Conservation (phyloP, 2,888 invertebrate genomes). For the Limenitis camilla region DNA sequence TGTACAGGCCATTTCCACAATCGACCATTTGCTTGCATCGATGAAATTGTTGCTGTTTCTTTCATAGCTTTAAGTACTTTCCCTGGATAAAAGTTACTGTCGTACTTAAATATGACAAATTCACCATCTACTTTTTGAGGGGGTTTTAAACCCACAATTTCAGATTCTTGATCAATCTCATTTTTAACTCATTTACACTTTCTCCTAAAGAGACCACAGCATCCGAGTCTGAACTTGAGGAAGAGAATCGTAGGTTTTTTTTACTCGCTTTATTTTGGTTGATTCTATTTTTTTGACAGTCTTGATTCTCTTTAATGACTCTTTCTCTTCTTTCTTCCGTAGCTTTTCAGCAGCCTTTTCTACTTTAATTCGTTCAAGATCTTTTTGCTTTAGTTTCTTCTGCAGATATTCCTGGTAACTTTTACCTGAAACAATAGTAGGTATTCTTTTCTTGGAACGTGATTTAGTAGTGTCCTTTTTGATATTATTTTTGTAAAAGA, state of each 20-base stretch:
- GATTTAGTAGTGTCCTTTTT: conserved; percentile 14
- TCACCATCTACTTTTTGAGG: conserved; percentile 13
- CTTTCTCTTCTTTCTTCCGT: conserved; percentile 14
- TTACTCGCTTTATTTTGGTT: neutral
- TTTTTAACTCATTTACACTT: conserved; percentile 18
- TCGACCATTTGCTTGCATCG: conserved; percentile 18
- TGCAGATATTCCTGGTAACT: conserved; percentile 19
- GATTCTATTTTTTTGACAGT: conserved; percentile 10
- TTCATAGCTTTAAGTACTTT: conserved; percentile 14
- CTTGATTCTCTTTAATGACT: conserved; percentile 14
- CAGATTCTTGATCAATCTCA: conserved; percentile 11
- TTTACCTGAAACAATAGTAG: conserved; percentile 17
- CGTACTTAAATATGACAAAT: conserved; percentile 20
- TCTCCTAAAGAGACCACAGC: conserved; percentile 10
- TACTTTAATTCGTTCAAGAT: conserved; percentile 16
- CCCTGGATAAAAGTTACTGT: conserved; percentile 18
- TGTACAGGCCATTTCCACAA: conserved; percentile 20
- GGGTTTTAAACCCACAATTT: conserved; percentile 14
- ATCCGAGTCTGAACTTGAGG: conserved; percentile 12
- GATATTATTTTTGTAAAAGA: conserved; percentile 14
- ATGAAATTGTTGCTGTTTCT: conserved; percentile 18
- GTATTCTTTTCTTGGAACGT: conserved; percentile 22
- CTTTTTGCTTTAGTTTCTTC: conserved; percentile 20
- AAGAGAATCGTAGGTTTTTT: neutral
- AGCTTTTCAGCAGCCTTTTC: conserved; percentile 19